Conservation (phyloP, 2,113 vertebrate species). For the Vidua chalybeata region DNA sequence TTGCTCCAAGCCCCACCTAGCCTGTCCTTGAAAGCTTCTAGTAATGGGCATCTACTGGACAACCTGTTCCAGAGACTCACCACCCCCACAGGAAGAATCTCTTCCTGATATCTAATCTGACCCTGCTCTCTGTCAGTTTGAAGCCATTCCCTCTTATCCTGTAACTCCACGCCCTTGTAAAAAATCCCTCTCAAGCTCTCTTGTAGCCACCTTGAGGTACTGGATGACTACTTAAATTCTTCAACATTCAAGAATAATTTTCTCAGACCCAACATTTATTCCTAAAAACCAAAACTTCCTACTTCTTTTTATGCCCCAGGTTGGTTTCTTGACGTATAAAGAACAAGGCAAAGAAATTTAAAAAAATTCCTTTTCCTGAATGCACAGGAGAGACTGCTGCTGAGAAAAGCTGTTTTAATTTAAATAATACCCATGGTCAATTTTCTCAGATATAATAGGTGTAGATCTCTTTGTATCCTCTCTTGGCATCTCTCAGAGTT, state of each 20-base stretch:
- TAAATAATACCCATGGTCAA: not conserved
- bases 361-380: not conserved
- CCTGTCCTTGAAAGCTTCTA: not conserved
- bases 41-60: not conserved
- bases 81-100: not conserved
- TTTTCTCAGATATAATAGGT: not conserved
- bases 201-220: not conserved
- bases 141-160: not conserved
- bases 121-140: not conserved
- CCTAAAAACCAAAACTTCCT: not conserved
- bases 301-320: not conserved
- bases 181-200: not conserved
- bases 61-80: not conserved
- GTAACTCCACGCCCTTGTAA: not conserved
- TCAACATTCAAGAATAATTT: not conserved
- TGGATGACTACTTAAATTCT: not conserved
- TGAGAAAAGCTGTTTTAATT: not conserved
- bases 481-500: not conserved
- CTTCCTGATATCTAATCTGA: not conserved
- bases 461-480: not conserved
- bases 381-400: not conserved
- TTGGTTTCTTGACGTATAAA: not conserved
- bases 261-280: not conserved
- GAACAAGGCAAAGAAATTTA: not conserved
- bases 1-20: not conserved